These are phyloP conservation scores for Rhodophaea formosa DNA, from an alignment of 2,888 invertebrate genomes.

Conservation along the genomic window DNA sequence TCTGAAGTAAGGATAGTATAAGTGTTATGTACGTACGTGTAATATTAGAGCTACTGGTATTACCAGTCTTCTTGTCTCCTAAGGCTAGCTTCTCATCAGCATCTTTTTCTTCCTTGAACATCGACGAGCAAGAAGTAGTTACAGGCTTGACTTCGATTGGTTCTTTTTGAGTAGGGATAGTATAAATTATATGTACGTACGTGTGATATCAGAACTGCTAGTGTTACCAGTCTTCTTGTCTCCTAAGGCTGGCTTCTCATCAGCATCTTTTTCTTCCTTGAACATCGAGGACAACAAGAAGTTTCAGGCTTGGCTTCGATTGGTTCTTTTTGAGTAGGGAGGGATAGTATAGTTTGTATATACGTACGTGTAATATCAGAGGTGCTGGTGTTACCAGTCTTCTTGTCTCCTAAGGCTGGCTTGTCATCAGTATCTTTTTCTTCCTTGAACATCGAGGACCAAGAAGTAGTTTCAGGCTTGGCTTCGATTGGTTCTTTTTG, in stretches of 20 bases:
- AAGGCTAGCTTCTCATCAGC: background rate
- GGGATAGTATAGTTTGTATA: too few species aligned
- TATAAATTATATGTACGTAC: background rate
- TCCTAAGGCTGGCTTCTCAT: background rate
- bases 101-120: background rate
- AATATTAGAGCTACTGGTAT: background rate
- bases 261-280: background rate
- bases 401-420: background rate
- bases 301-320: too few species aligned
- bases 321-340: too few species aligned
- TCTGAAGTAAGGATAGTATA: too few species aligned
- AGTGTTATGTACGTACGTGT: background rate
- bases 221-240: background rate
- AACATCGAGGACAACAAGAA: background rate
- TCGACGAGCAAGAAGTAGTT: background rate
- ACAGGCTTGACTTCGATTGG: too few species aligned
- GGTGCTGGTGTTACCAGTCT: background rate
- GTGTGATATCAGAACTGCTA: background rate
- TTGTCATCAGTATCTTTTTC: background rate
- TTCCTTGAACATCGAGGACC: background rate
- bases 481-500: too few species aligned
- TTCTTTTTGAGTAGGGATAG: too few species aligned
- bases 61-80: background rate
- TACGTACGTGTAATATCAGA: slow-evolving; percentile 7
- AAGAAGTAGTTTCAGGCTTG: background rate